Percentiles rank a stretch among this genome's conserved stretches.
Evolutionary conservation across 2,113 vertebrate species (phyloP).

Genomic region (Atractosteus spatula): DNA sequence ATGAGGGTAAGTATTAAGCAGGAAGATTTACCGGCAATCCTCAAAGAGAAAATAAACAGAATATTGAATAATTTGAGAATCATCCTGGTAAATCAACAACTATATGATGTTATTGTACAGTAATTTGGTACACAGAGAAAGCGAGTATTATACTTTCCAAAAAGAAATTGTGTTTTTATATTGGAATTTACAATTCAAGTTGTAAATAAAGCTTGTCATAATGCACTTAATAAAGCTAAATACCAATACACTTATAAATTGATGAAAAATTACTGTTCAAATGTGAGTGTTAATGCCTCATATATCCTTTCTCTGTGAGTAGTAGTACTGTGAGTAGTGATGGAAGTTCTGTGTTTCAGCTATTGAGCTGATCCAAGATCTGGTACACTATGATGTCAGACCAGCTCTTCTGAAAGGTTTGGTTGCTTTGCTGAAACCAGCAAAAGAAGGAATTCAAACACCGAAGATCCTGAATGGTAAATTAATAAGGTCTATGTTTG

Average conservation of each 20-base stretch:
- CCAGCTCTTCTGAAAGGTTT: slow-evolving; percentile 62
- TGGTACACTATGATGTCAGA: slow-evolving; percentile 58
- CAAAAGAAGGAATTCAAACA: slow-evolving; percentile 30
- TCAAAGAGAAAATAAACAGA: not conserved
- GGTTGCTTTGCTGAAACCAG: slow-evolving; percentile 62
- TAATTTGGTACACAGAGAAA: too few species aligned
- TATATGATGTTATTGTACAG: too few species aligned
- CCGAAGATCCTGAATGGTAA: slow-evolving; percentile 41
- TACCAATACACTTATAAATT: too few species aligned
- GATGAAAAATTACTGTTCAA: too few species aligned
- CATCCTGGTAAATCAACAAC: too few species aligned
- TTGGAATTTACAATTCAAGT: not conserved
- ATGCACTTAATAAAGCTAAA: too few species aligned
- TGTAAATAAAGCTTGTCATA: not conserved
- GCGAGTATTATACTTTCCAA: too few species aligned
- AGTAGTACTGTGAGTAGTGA: too few species aligned
- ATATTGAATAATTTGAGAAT: not conserved
- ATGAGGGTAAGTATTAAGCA: slow-evolving; percentile 60
- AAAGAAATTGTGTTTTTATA: too few species aligned
- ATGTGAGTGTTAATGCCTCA: too few species aligned
- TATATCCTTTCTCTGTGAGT: too few species aligned
- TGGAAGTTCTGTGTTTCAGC: slow-evolving; percentile 47
- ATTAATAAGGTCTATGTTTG: not conserved
- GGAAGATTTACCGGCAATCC: not conserved
- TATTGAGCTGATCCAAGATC: slow-evolving; percentile 64